A percentile compares a stretch with the other conserved stretches of the same genome.
These are phyloP conservation scores for Blastobasis lacticolella DNA, from an alignment of 2,888 invertebrate genomes.

Conservation along the genomic window DNA sequence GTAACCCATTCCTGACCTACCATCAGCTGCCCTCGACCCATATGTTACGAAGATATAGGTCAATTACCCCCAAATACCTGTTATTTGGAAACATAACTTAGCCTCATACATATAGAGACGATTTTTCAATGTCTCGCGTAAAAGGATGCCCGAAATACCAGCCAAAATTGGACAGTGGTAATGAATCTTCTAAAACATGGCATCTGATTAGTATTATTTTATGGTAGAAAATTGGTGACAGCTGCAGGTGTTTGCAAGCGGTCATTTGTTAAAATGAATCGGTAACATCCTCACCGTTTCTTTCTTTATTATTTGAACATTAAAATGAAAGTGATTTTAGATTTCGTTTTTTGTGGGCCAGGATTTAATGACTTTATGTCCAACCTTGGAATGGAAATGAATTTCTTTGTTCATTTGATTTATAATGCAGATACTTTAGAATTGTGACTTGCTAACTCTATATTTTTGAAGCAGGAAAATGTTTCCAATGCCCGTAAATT, in stretches of 20 bases:
- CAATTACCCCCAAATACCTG: slow-evolving; percentile 31
- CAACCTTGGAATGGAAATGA: neutral
- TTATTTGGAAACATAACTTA: no score
- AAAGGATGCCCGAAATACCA: slow-evolving; percentile 19
- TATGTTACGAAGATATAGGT: slow-evolving; percentile 60
- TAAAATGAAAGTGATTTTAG: slow-evolving; percentile 29
- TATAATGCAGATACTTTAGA: no score
- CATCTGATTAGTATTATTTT: slow-evolving; percentile 49
- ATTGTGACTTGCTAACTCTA: no score
- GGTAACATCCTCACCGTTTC: slow-evolving; percentile 16
- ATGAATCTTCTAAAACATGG: slow-evolving; percentile 51
- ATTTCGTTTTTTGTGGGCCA: slow-evolving; percentile 8
- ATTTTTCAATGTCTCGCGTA: slow-evolving; percentile 14
- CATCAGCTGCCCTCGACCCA: slow-evolving; percentile 60
- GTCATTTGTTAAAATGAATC: slow-evolving; percentile 38
- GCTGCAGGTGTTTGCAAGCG: slow-evolving; percentile 36
- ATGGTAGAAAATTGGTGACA: slow-evolving; percentile 46
- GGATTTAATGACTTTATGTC: slow-evolving; percentile 9
- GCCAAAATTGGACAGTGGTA: slow-evolving; percentile 35
- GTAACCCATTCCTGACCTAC: slow-evolving; percentile 57
- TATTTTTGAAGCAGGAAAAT: no score
- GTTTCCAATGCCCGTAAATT: no score
- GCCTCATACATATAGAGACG: slow-evolving; percentile 10
- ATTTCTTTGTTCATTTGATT: no score
- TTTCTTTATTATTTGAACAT: slow-evolving; percentile 48